Evolutionary conservation across 2,888 invertebrate genomes (phyloP).

Genomic region (Brachypalpus laphriformis): DNA sequence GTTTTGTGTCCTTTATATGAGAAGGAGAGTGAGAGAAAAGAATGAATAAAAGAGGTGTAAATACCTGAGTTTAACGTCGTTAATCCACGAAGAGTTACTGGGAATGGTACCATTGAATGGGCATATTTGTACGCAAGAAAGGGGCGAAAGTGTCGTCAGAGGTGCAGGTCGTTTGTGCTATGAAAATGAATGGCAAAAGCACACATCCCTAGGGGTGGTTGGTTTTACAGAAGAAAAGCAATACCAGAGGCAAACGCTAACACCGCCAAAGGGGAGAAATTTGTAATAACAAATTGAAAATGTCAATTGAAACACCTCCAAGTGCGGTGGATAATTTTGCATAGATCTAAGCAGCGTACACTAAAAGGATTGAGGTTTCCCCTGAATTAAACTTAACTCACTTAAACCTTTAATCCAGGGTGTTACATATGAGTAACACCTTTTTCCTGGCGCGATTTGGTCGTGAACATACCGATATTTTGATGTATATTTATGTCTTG

Average conservation of each 20-base stretch:
- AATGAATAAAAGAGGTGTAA: slow-evolving; percentile 20
- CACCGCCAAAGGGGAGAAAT: not conserved
- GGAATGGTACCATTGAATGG: slow-evolving; percentile 33
- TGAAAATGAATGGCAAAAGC: slow-evolving; percentile 13
- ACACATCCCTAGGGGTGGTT: slow-evolving; percentile 10
- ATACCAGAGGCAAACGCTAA: slow-evolving; percentile 5
- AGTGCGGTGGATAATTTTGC: not conserved
- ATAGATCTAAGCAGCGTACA: not conserved
- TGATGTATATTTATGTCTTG: too few relatives aligned
- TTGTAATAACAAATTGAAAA: slow-evolving; percentile 3
- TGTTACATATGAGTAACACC: too few relatives aligned
- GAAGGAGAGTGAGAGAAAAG: not conserved
- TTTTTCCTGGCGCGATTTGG: too few relatives aligned
- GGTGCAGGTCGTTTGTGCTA: slow-evolving; percentile 1
- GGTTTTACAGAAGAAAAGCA: not conserved
- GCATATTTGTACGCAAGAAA: slow-evolving; percentile 24
- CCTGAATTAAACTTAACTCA: too few relatives aligned
- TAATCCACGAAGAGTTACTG: slow-evolving; percentile 51
- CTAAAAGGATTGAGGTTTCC: not conserved
- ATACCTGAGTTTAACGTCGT: slow-evolving; percentile 46
- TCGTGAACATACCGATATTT: too few relatives aligned
- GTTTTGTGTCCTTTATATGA: not conserved
- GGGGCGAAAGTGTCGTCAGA: slow-evolving; percentile 14
- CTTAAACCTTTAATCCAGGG: too few relatives aligned
- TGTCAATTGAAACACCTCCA: not conserved